Evolutionary conservation across 2,888 invertebrate species (phyloP), one percentile per base, ranked within the genome.

Genomic region (Hirudinaria manillensis): DNA sequence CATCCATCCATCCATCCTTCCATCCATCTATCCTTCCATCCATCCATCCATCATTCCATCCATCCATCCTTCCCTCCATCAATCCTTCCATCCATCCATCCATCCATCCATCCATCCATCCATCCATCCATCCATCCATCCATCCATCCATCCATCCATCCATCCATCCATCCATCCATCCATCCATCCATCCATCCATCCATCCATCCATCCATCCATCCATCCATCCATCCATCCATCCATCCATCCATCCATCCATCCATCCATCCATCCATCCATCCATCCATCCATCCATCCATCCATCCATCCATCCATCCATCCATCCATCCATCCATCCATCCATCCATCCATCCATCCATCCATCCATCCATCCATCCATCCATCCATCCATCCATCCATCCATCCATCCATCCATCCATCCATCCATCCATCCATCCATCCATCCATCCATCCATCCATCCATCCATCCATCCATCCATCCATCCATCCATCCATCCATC

Each of bases 311-410:
- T 13, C 13, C 56, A 7, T 56, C 56, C 13, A 56, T 13, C 56
- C 13, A 56, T 56, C 56, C 56, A 56, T 56, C 56, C 56, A 56
- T 56, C 56, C 56, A 56, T 56, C 56, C 56, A 56, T 56, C 56
- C 56, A 56, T 56, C 56, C 56, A 56, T 56, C 56, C 56, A 56
- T 56, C 56, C 56, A 56, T 56, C 56, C 56, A 56, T 56, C 56
- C 56, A 56, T 56, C 56, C 56, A 56, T 56, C 56, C 56, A 56
- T 56, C 53, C 56, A 56, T 56, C 16, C 6, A 7, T 56, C 16
- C 4, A 56, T 56, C 4, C 4, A 7, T 56, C 4, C 56, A 56
- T 56, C 56, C 13, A 56, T 56, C 56, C 13, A 56, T 56, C 56
- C 13, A 56, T 56, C 56, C 13, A 56, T 56, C 56, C 13, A 56